Conservation (phyloP, 1,140 invertebrate genomes). For the Solenopsis fugax region DNA sequence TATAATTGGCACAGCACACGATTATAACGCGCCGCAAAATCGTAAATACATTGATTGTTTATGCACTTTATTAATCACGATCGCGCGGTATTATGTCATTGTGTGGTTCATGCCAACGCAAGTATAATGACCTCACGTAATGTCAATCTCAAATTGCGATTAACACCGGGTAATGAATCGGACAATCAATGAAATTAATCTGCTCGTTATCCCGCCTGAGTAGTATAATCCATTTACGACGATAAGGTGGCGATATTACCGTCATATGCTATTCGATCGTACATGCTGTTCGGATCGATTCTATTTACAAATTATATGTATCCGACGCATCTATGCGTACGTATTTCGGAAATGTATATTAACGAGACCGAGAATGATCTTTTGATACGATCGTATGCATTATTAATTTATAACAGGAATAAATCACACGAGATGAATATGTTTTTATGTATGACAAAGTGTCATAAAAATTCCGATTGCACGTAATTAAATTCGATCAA, state of each 20-base stretch:
- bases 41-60: constrained; percentile 29
- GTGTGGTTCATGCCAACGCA: constrained; percentile 15
- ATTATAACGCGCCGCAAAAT: neutral
- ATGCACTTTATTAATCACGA: constrained; percentile 43
- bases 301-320: constrained; percentile 28
- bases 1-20: neutral
- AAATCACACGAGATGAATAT: neutral
- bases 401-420: constrained; percentile 23
- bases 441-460: neutral
- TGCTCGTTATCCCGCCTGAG: constrained; percentile 54
- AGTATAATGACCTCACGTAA: constrained; percentile 55
- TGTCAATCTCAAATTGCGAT: constrained; percentile 62
- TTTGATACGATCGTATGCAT: neutral
- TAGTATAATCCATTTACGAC: constrained; percentile 45
- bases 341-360: constrained; percentile 9
- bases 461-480: neutral
- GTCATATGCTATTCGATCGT: neutral
- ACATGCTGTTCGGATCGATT: neutral
- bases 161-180: constrained; percentile 68
- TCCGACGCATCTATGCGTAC: neutral
- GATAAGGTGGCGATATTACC: constrained; percentile 41
- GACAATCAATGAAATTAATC: constrained; percentile 70
- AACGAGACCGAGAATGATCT: neutral
- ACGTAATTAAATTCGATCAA: constrained; percentile 5
- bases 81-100: neutral